A percentile compares a stretch with the other conserved stretches of the same genome.
These are phyloP conservation scores for Drosophila quadrilineata DNA, from an alignment of 1,140 invertebrate species.

Conservation along the genomic window DNA sequence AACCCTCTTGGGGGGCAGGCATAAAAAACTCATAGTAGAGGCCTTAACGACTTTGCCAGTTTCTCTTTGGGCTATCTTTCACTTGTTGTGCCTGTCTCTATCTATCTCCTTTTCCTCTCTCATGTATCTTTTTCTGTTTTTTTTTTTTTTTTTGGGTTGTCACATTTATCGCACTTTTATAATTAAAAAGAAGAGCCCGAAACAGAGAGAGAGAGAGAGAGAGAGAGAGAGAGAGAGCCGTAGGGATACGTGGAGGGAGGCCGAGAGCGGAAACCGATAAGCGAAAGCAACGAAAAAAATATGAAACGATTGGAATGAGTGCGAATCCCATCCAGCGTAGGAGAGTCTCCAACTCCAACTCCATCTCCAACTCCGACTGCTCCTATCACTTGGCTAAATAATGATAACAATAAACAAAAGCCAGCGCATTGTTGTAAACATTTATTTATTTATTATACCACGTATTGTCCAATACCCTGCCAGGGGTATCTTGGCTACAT, in stretches of 20 bases:
- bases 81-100: no score
- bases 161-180: conserved; percentile 78
- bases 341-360: neutral
- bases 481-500: no score
- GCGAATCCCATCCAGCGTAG: neutral
- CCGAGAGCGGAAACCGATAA: conserved; percentile 28
- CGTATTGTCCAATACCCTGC: neutral
- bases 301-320: conserved; percentile 13
- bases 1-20: conserved; percentile 29
- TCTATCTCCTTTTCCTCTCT: neutral
- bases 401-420: conserved; percentile 77
- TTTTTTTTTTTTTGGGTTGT: conserved; percentile 49
- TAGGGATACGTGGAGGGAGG: no score
- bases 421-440: conserved; percentile 55
- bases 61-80: conserved; percentile 20
- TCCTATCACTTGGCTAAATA: conserved; percentile 71
- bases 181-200: conserved; percentile 54
- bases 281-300: conserved; percentile 31
- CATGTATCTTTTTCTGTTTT: neutral
- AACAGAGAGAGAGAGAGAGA: neutral
- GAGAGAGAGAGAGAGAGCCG: neutral
- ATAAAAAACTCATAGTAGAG: conserved; percentile 42
- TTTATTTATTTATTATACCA: conserved; percentile 29
- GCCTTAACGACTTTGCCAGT: conserved; percentile 60
- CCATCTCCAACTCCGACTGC: conserved; percentile 4